Conservation (phyloP, 1,140 invertebrate species). For the Pseudomyrmex gracilis region DNA sequence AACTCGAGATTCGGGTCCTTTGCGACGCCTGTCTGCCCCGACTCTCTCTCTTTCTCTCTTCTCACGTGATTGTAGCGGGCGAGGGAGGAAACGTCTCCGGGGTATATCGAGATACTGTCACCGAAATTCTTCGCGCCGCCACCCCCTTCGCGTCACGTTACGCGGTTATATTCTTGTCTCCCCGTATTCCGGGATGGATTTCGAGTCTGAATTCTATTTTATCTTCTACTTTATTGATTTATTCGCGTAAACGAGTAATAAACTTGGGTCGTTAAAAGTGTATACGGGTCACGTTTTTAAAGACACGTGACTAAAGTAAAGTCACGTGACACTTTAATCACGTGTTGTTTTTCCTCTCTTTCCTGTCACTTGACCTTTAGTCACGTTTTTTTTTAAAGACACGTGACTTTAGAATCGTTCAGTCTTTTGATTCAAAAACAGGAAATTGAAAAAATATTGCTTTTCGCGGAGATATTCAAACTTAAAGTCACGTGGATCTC, state of each 20-base stretch:
- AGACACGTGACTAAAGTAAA: no score
- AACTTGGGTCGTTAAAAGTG: no score
- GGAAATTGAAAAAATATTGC: no score
- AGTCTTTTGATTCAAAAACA: no score
- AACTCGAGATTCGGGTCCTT: constrained; percentile 75
- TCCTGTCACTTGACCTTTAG: no score
- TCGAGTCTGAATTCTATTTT: not conserved
- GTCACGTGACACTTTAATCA: no score
- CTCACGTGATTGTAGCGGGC: constrained; percentile 56
- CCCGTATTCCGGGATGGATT: no score
- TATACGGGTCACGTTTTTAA: not conserved
- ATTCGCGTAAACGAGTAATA: not conserved
- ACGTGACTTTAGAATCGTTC: no score
- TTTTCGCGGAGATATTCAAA: no score
- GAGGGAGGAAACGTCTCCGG: constrained; percentile 76
- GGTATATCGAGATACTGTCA: constrained; percentile 82
- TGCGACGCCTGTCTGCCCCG: constrained; percentile 58
- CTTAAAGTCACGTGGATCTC: no score
- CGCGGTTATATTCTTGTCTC: constrained; percentile 9
- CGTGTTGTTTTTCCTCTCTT: no score
- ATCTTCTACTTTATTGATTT: not conserved
- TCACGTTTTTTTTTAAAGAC: no score
- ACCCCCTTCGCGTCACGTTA: constrained; percentile 49
- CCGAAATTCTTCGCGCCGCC: constrained; percentile 72
- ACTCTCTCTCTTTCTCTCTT: constrained; percentile 19